Percentiles rank a stretch among this genome's conserved stretches.
Conservation (phyloP, 2,113 vertebrate species). For the Crotalus tigris region DNA sequence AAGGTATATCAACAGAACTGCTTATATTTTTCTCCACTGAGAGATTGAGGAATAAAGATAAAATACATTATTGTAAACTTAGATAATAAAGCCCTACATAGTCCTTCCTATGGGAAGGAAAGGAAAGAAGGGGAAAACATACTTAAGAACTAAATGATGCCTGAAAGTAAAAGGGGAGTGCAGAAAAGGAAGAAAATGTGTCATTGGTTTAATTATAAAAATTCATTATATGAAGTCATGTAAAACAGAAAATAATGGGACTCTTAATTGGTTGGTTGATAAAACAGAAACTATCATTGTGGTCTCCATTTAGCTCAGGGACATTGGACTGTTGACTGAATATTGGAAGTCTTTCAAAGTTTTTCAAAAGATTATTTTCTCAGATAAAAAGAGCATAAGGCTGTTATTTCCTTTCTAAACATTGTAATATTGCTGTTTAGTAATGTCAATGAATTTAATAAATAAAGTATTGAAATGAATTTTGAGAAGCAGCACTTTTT, state of each 20-base stretch:
- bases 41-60: slow-evolving; percentile 35
- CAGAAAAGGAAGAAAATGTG: slow-evolving; percentile 28
- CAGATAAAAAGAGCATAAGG: slow-evolving; percentile 29
- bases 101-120: neutral
- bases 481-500: slow-evolving; percentile 55
- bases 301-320: slow-evolving; percentile 47
- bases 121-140: slow-evolving; percentile 4
- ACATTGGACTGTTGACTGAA: slow-evolving; percentile 43
- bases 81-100: slow-evolving; percentile 57
- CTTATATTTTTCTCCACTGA: slow-evolving; percentile 32
- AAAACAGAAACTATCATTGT: slow-evolving; percentile 53
- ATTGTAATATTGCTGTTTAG: slow-evolving; percentile 48
- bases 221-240: slow-evolving; percentile 63
- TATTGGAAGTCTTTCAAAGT: slow-evolving; percentile 32
- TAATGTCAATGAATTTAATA: slow-evolving; percentile 64
- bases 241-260: slow-evolving; percentile 61
- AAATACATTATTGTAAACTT: slow-evolving; percentile 62
- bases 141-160: slow-evolving; percentile 56
- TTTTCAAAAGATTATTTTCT: slow-evolving; percentile 61
- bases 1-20: slow-evolving; percentile 30
- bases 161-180: slow-evolving; percentile 51
- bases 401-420: slow-evolving; percentile 37
- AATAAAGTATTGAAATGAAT: slow-evolving; percentile 65
- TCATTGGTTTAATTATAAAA: slow-evolving; percentile 65
- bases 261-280: slow-evolving; percentile 55